Conservation (phyloP, 2,113 vertebrate genomes). For the Taurulus bubalis region DNA sequence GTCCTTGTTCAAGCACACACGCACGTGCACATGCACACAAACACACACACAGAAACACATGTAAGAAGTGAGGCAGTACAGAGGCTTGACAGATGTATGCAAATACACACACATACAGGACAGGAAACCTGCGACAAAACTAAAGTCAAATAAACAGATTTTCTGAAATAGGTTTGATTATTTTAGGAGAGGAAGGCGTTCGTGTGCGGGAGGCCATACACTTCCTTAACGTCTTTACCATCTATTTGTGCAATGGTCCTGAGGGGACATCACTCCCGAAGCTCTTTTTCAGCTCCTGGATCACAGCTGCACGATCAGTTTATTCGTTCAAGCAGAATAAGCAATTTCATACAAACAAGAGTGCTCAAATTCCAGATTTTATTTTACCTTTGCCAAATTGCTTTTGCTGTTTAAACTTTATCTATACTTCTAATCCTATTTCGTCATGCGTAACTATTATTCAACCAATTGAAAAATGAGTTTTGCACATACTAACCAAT, state of each 20-base stretch:
- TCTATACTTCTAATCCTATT: background rate
- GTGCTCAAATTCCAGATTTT: background rate
- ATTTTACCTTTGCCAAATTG: background rate
- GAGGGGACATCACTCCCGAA: background rate
- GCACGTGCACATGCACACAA: background rate
- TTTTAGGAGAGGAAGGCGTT: background rate
- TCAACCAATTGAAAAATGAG: background rate
- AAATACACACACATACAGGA: slow-evolving; percentile 21
- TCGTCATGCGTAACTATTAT: background rate
- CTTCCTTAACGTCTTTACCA: background rate
- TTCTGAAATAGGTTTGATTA: slow-evolving; percentile 1
- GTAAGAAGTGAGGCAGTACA: slow-evolving; percentile 37
- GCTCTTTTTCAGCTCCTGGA: background rate
- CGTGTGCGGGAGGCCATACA: background rate
- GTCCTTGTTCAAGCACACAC: background rate
- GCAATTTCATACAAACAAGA: background rate
- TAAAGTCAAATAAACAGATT: slow-evolving; percentile 17
- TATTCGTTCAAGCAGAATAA: background rate
- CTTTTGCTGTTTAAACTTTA: background rate
- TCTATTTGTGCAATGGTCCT: background rate
- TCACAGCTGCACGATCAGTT: background rate
- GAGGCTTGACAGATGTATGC: slow-evolving; percentile 40
- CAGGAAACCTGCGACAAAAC: slow-evolving; percentile 1
- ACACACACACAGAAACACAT: slow-evolving; percentile 17
- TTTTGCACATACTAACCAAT: background rate